Evolutionary conservation across 2,113 vertebrate species (phyloP).

Genomic region (Salvelinus namaycush): DNA sequence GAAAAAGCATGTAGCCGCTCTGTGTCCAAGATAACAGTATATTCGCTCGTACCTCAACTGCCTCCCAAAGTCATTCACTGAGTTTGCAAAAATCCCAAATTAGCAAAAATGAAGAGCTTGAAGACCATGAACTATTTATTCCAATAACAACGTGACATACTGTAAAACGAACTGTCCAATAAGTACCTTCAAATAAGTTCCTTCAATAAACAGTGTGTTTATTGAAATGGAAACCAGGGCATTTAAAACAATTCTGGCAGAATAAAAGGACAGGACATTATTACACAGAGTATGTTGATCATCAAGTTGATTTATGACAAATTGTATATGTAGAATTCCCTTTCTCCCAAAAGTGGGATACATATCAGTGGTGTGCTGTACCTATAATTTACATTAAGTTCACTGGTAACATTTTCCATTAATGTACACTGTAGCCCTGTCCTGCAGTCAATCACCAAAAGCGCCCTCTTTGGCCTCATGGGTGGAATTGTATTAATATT

Average conservation of each 20-base stretch:
- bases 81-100: too few species aligned
- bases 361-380: slow-evolving; percentile 48
- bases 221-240: background rate
- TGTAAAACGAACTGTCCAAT: slow-evolving; percentile 33
- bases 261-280: slow-evolving; percentile 13
- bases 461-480: too few species aligned
- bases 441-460: too few species aligned
- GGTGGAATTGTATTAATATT: too few species aligned
- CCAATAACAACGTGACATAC: slow-evolving; percentile 44
- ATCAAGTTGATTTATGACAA: background rate
- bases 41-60: too few species aligned
- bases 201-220: slow-evolving; percentile 30
- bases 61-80: too few species aligned
- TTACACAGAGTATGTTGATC: background rate
- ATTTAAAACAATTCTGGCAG: background rate
- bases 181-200: slow-evolving; percentile 16
- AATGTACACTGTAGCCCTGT: slow-evolving; percentile 48
- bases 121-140: too few species aligned
- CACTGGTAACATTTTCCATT: slow-evolving; percentile 56
- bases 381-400: background rate
- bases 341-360: background rate
- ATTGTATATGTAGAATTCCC: background rate
- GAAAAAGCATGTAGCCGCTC: too few species aligned
- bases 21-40: too few species aligned
- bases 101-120: too few species aligned